Percentiles rank a stretch among this genome's conserved stretches.
These are phyloP conservation scores for Lerista edwardsae DNA, from an alignment of 2,797 vertebrate genomes.

Conservation along the genomic window DNA sequence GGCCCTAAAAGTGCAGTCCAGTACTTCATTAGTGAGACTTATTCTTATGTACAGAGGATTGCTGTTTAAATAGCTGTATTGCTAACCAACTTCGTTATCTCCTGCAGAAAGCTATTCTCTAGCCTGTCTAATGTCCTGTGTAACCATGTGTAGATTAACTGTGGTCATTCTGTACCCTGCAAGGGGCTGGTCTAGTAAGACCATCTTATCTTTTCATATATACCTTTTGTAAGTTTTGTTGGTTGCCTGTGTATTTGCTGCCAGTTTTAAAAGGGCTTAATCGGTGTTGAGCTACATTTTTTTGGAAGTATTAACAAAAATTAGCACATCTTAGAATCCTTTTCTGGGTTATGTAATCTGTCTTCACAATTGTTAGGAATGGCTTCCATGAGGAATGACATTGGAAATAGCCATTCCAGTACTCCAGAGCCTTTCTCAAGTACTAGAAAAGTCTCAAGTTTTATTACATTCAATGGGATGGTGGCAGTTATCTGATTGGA, in stretches of 20 bases:
- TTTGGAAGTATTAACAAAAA: background rate
- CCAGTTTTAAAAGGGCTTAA: background rate
- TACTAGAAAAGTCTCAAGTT: background rate
- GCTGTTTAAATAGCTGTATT: background rate
- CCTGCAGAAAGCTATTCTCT: background rate
- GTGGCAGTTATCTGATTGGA: background rate
- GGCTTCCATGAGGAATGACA: background rate
- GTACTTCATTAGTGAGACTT: too few species aligned
- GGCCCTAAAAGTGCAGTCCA: too few species aligned
- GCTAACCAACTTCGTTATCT: background rate
- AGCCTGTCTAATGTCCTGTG: background rate
- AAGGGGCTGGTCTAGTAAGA: background rate
- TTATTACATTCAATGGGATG: background rate
- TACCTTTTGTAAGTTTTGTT: background rate
- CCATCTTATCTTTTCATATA: background rate
- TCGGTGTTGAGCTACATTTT: background rate
- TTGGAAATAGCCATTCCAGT: background rate
- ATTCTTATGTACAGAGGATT: too few species aligned
- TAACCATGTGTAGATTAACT: background rate
- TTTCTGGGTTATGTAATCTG: background rate
- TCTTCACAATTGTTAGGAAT: background rate
- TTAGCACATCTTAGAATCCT: background rate
- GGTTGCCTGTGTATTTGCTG: background rate
- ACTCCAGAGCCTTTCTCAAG: rapidly evolving
- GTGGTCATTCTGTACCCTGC: too few species aligned